Evolutionary conservation across 2,797 vertebrate species (phyloP), one percentile per base, ranked within the genome.

Genomic region (Acanthopagrus latus): DNA sequence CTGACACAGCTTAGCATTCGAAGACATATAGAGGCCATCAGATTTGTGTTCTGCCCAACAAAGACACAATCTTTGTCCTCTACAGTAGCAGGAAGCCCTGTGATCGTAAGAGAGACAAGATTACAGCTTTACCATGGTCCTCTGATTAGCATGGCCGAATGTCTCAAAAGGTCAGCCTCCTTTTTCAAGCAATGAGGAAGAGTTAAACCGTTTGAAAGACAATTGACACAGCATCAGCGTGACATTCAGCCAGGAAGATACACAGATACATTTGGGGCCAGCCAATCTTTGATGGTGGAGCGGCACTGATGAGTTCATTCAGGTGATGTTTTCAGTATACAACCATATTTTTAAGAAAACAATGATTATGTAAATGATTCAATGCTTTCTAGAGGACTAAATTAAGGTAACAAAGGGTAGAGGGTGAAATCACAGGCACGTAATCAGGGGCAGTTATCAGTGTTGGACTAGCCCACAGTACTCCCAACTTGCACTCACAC

Each of bases 401-500:
- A 85, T 76, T 76, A 74, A 85, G 80, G 73, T 52, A 66, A 63
- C 59, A 71, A 63, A 57, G 41, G 55, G 60, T 58, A 65, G 72
- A 63, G 71, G 76, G 67, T 84, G 56, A 83, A 69, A 57, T 56
- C 52, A 84, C 67, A 72, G 57, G 70, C 48, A 76, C 18, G 33
- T 81, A 64, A 73, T 65, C 33, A 66, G 75, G 84, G 64, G 68
- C 59, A 59, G 57, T 64, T 68, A 50, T 60, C 43, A 25, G 64
- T 75, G 38, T n/a, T 70, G 46, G 57, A 56, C 62, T 67, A 64
- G 47, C 64, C 65, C 63, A 68, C 33, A 67, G 29, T 51, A 27
- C 23, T 41, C 29, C 33, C 47, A 68, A 48, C 54, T 27, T 27
- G 27, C 27, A 87, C 52, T 69, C 64, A 48, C 47, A 46, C 44